Percentiles rank a stretch among this genome's conserved stretches.
Evolutionary conservation across 2,113 vertebrate genomes (phyloP).

Genomic region (Pitta sordida): DNA sequence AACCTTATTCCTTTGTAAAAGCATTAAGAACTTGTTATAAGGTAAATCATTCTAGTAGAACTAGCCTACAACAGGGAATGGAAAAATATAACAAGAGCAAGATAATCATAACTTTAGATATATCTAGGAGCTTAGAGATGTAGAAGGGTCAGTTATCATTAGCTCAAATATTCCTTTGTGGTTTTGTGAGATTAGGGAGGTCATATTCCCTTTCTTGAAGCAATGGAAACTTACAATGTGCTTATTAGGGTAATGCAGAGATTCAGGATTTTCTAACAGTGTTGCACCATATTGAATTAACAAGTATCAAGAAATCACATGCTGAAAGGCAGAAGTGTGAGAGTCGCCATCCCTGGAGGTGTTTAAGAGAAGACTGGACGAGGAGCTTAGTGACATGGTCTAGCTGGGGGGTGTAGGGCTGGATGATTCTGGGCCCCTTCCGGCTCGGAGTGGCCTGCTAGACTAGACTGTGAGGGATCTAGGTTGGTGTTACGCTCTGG

Average conservation of each 20-base stretch:
- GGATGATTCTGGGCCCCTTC: too few relatives aligned
- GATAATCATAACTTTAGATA: fast-evolving
- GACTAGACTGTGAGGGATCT: too few relatives aligned
- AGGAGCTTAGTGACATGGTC: too few relatives aligned
- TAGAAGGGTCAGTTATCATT: not conserved
- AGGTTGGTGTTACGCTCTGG: too few relatives aligned
- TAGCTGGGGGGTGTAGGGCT: too few relatives aligned
- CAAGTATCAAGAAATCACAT: not conserved
- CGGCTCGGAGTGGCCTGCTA: too few relatives aligned
- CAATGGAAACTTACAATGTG: not conserved
- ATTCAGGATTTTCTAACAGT: not conserved
- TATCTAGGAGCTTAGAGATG: not conserved
- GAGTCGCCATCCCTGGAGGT: too few relatives aligned
- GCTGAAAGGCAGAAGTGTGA: not conserved
- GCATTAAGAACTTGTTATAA: not conserved
- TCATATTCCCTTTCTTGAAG: not conserved
- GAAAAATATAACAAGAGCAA: not conserved
- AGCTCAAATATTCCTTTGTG: not conserved
- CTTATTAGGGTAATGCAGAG: not conserved
- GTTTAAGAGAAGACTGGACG: too few relatives aligned
- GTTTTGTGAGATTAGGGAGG: not conserved
- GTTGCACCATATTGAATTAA: not conserved
- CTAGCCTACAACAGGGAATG: not conserved
- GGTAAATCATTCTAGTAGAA: not conserved
- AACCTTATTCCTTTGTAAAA: fast-evolving